Evolutionary conservation across 2,888 invertebrate species (phyloP), one percentile per base, ranked within the genome.

Genomic region (Clepsis dumicolana): DNA sequence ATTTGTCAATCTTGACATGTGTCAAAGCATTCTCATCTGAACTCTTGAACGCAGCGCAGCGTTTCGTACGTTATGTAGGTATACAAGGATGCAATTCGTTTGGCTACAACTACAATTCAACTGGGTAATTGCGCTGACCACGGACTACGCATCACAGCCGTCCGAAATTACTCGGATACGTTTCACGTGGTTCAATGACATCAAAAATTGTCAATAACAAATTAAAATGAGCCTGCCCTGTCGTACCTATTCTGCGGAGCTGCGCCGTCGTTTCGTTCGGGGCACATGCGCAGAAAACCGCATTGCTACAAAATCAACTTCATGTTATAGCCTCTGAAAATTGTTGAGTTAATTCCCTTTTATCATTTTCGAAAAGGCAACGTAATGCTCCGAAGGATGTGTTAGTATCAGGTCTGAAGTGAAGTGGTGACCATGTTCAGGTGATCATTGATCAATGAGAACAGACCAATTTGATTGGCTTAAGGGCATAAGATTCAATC

Each of bases 221-320:
- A 87, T 85, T 84, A 84, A 82, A 86, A 85, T 83, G 83, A 85
- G 72, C 73, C 77, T 73, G 70, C 74, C 71, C 73, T 63, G 71
- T 73, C 72, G 72, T 83, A n/a, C n/a, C n/a, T n/a, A 25, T 25
- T 10, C 78, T 77, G 83, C 81, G 76, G 82, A 80, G 82, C 85
- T 92, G 92, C 92, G 92, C 92, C 90, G 81, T 82, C 80, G 80
- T 76, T 79, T 76, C 83, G 84, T 80, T 80, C 78, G 80, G 74
- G 76, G 83, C 80, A 87, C 91, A 91, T 92, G 92, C 92, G 92
- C 92, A 91, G 86, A 87, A 85, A 86, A 86, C 92, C 87, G 92
- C 93, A 92, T 79, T 91, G 90, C 91, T 86, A 89, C 91, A 91
- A 90, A 89, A 85, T 85, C 84, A 89, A 91, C 88, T 89, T 90